Evolutionary conservation across 2,888 invertebrate species (phyloP).

Genomic region (Drosophila flavopinicola): DNA sequence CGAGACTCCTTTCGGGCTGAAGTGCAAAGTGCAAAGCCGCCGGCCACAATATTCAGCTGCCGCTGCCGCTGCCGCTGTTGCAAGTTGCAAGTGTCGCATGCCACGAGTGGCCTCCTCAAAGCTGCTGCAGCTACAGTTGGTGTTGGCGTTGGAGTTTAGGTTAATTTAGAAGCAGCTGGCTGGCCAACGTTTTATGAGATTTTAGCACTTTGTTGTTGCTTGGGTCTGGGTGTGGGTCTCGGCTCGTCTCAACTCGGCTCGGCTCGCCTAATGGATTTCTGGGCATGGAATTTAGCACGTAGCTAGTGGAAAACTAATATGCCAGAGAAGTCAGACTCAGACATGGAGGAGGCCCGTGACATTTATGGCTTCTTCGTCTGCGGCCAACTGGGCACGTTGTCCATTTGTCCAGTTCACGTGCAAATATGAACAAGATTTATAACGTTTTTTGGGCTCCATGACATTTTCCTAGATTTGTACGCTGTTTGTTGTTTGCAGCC

Average conservation of each 20-base stretch:
- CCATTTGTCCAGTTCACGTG: conserved; percentile 51
- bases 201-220: conserved; percentile 66
- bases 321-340: conserved; percentile 27
- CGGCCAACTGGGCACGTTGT: conserved; percentile 11
- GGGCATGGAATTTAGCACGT: conserved; percentile 74
- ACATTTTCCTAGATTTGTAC: conserved; percentile 61
- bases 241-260: conserved; percentile 2
- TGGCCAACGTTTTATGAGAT: conserved; percentile 66
- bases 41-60: conserved; percentile 51
- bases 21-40: conserved; percentile 73
- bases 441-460: conserved; percentile 57
- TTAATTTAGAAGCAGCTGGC: conserved; percentile 74
- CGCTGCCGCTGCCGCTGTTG: conserved; percentile 20
- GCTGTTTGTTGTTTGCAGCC: conserved; percentile 58
- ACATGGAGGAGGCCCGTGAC: conserved; percentile 55
- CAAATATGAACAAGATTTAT: conserved; percentile 77
- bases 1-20: conserved; percentile 61
- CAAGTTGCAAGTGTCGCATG: conserved; percentile 57
- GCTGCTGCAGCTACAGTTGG: conserved; percentile 34
- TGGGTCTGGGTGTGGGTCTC: neutral
- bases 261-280: conserved; percentile 71
- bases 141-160: conserved; percentile 37
- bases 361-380: conserved; percentile 75
- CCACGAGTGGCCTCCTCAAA: conserved; percentile 57
- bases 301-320: conserved; percentile 73